A percentile compares a stretch with the other conserved stretches of the same genome.
These are phyloP conservation scores for Paramuricea clavata DNA, from an alignment of 92 coral and sea anemone species.

Conservation along the genomic window DNA sequence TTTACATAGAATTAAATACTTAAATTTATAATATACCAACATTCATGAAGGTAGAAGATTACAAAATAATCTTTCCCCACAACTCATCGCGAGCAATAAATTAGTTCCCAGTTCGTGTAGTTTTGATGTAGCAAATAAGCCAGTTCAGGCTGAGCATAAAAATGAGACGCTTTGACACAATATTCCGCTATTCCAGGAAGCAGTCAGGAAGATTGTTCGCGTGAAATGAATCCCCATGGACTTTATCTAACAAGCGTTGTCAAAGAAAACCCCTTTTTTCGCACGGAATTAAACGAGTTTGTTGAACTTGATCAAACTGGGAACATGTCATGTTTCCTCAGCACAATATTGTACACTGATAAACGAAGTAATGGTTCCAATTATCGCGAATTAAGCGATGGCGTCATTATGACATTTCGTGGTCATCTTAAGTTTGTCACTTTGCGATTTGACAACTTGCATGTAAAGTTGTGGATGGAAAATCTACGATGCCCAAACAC, in stretches of 20 bases:
- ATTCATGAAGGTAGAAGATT: no score
- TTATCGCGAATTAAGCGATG: constrained; percentile 4
- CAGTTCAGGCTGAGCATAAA: no score
- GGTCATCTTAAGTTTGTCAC: constrained; percentile 15
- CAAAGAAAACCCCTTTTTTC: background rate
- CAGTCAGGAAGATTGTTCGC: background rate
- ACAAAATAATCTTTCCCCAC: background rate
- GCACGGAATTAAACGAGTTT: background rate
- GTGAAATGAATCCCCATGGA: background rate
- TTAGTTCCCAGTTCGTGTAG: no score
- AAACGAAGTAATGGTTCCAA: background rate
- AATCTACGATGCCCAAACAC: constrained; percentile 4
- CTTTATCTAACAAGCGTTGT: background rate
- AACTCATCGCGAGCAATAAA: no score
- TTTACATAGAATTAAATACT: no score
- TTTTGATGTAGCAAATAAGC: no score
- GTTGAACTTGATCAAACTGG: background rate
- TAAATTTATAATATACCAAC: no score
- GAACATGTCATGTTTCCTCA: background rate
- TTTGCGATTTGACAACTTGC: constrained; percentile 3
- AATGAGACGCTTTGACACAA: no score
- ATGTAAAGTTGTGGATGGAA: background rate
- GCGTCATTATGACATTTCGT: background rate
- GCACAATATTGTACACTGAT: background rate
- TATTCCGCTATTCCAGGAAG: background rate